Evolutionary conservation across 2,888 invertebrate species (phyloP), one percentile per base, ranked within the genome.

Genomic region (Diaperis boleti): DNA sequence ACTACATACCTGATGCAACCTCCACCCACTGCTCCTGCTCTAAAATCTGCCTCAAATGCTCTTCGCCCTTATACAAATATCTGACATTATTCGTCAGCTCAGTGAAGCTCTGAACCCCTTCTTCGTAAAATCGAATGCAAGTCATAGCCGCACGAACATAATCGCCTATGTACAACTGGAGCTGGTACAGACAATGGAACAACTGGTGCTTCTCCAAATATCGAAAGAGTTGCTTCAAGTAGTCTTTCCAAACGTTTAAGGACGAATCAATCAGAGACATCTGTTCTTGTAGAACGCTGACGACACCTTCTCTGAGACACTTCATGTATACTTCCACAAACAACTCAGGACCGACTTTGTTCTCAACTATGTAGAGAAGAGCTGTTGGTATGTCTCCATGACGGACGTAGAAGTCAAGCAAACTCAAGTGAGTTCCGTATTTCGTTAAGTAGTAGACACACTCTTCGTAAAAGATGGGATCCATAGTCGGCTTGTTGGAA

Each of bases 401-500:
- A 60, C 88, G 88, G 70, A 93, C 85, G 69, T 90, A 89, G 77
- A 95, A 95, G 61, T 88, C 87, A 52, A 95, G 84, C 55, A 92
- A 86, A 6, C 90, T 89, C 0, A 86, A 82, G 73, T 90, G 89
- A 1, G 89, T 90, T 0, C 94, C 95, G 74, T 95, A 96, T 62
- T 87, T 89, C 1, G 86, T 84, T 1, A 96, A 82, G 79, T 96
- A 96, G 78, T 90, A 92, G 1, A 93, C 79, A 72, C 92, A 93
- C 81, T 96, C 95, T 63, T 89, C 87, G 72, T 90, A 90, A 68
- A 87, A 86, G 67, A 86, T 83, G 0, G 86, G 84, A 61, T 87
- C 85, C 0, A 87, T 68, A 26, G 67, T 68, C 1, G 70, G 72
- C 55, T 65, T 69, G 1, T 68, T 68, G 0, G 66, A 59, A 18